A percentile compares a stretch with the other conserved stretches of the same genome.
Evolutionary conservation across 2,797 vertebrate genomes (phyloP).

Genomic region (Phalloptychus januarius): DNA sequence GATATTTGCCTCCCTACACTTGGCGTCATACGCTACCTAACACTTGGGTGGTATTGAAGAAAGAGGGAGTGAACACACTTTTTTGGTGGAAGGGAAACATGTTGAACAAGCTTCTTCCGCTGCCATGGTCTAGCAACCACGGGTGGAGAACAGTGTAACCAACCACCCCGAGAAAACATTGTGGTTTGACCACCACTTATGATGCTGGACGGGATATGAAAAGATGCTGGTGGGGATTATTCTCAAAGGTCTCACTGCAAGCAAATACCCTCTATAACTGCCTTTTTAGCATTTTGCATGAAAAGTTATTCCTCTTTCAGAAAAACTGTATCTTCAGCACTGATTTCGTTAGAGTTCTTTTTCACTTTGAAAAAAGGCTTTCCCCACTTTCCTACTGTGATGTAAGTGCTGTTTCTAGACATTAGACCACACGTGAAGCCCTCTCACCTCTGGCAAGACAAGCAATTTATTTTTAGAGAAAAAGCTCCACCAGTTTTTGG

Average conservation of each 20-base stretch:
- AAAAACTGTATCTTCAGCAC: slow-evolving; percentile 16
- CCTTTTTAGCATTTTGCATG: slow-evolving; percentile 31
- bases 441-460: slow-evolving; percentile 69
- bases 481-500: slow-evolving; percentile 57
- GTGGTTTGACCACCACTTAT: slow-evolving; percentile 84
- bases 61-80: slow-evolving; percentile 55
- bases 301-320: slow-evolving; percentile 26
- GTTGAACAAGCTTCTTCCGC: slow-evolving; percentile 83
- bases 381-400: slow-evolving; percentile 78
- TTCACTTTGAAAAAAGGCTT: slow-evolving; percentile 47
- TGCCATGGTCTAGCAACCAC: slow-evolving; percentile 76
- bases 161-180: slow-evolving; percentile 81
- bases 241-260: slow-evolving; percentile 52
- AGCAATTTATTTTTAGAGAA: slow-evolving; percentile 74
- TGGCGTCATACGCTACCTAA: slow-evolving; percentile 60
- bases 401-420: slow-evolving; percentile 74
- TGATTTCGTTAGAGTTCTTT: slow-evolving; percentile 36
- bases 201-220: slow-evolving; percentile 72
- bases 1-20: slow-evolving; percentile 51
- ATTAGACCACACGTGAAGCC: slow-evolving; percentile 84
- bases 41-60: slow-evolving; percentile 83
- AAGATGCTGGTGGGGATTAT: slow-evolving; percentile 52
- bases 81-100: slow-evolving; percentile 77
- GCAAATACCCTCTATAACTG: slow-evolving; percentile 24
- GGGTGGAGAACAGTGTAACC: slow-evolving; percentile 80